Percentiles rank a stretch among this genome's conserved stretches.
These are phyloP conservation scores for Drosophila picticornis DNA, from an alignment of 2,888 invertebrate species.

Conservation along the genomic window DNA sequence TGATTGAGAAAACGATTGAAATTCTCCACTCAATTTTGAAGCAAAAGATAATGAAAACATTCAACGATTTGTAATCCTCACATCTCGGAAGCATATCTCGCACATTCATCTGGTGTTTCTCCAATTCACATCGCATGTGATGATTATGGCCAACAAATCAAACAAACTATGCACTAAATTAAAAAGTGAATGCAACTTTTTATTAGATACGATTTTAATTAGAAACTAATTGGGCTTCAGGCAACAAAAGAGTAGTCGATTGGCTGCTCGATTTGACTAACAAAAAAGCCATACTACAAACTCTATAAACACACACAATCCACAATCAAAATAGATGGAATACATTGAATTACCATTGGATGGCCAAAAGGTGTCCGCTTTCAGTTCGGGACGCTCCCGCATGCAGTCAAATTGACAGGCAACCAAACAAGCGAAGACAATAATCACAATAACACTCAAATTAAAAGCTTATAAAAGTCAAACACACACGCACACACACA, in stretches of 20 bases:
- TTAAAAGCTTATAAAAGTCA: conserved; percentile 81
- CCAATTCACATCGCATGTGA: background rate
- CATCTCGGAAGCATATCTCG: background rate
- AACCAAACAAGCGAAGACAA: conserved; percentile 53
- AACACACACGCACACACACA: conserved; percentile 27
- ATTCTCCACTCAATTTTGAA: background rate
- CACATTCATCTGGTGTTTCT: conserved; percentile 6
- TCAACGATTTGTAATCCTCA: background rate
- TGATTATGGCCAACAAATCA: conserved; percentile 24
- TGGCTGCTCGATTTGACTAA: conserved; percentile 62
- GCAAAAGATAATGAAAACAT: background rate
- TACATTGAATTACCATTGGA: conserved; percentile 3
- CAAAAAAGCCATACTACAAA: conserved; percentile 50
- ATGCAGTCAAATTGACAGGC: conserved; percentile 57
- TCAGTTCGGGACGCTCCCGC: conserved; percentile 53
- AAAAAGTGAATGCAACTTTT: conserved; percentile 38
- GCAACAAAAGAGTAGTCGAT: conserved; percentile 41
- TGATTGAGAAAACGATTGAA: conserved; percentile 2
- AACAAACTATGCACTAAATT: conserved; percentile 15
- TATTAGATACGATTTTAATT: conserved; percentile 65
- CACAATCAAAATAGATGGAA: conserved; percentile 13
- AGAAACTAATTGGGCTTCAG: conserved; percentile 69
- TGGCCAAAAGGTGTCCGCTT: conserved; percentile 63
- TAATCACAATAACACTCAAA: conserved; percentile 79
- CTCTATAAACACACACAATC: conserved; percentile 44